Base-by-base conservation (phyloP, 1,140 invertebrate species). In the Leucophenga varia region DNA sequence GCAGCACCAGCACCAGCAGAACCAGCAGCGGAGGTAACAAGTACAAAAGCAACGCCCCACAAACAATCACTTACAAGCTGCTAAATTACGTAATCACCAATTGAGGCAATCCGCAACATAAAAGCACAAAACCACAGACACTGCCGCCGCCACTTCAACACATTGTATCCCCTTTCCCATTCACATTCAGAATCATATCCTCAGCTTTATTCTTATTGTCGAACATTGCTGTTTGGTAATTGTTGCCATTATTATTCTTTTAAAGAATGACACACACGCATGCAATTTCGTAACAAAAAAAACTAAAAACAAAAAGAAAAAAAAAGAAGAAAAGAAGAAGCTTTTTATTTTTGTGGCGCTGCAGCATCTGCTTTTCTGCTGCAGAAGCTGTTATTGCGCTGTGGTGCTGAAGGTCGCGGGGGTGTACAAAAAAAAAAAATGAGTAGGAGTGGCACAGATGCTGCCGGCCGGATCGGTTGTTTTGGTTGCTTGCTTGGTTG, bases 1-100 rank as follows among this genome's bases (percentile, higher is more conserved):
- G n/a, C n/a, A n/a, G n/a, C n/a, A n/a, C n/a, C n/a, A 12, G 25
- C 25, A 28, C 25, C 25, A 6, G 6, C 6, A 28, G 6, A 6
- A 6, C 25, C 25, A 12, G 25, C 25, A 7, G 25, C 6, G 25
- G 25, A 28, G 25, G 6, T 28, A 6, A 28, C 25, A 28, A 28
- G 25, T 28, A 28, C 25, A 12, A n/a, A n/a, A 55, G 59, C 44
- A 64, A 67, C 63, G 63, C 63, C 63, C 63, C 59, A 67, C 63
- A 67, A 67, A 67, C 64, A 67, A 67, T 67, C 63, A 67, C 63
- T 67, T 67, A 67, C 63, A 67, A 67, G 63, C 64, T 67, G 63
- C 64, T 67, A 67, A 67, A 67, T 67, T 67, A 64, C 64, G 67
- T 67, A 67, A 67, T 67, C 63, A 59, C 57, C 56, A 52, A 58